Evolutionary conservation across 1,140 invertebrate genomes (phyloP), one percentile per base, ranked within the genome.

Genomic region (Papilio glaucus): DNA sequence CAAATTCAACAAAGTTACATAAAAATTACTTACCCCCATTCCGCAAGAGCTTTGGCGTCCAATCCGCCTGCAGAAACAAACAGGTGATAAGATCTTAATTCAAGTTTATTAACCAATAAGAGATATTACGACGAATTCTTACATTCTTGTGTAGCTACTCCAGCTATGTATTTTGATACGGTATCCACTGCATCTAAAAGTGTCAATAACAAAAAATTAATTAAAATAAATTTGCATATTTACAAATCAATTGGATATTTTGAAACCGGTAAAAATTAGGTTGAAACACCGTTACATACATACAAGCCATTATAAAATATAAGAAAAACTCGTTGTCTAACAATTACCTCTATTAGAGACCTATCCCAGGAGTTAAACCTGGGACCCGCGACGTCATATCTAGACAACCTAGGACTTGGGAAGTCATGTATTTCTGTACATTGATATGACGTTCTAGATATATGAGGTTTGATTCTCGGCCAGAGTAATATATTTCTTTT

Each of bases 61-160:
- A 88, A 71, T 67, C 86, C 86, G 79, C 83, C 86, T 88, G 63
- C 21, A 69, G 42, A 77, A 42, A 61, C 18, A 70, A 68, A 33
- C 29, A 21, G 42, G 24, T 21, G 53, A 26, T 6, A 60, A 12
- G 0, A 29, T 53, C 8, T 38, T 26, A 8, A 60, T 5, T 18
- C n/a, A 41, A 41, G 8, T 49, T 18, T 18, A 60, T 49, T 21
- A 60, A 41, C 29, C 62, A 53, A 9, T 1, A 53, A n/a, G 9
- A 13, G 45, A 0, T 33, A 24, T 24, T 29, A 71, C 67, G 8
- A 60, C 37, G 69, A 57, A 37, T 38, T 77, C 85, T 84, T 75
- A 86, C 86, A 80, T 72, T 87, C 81, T 29, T 80, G 72, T 41
- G 86, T 86, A 29, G 86, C 84, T 6, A 83, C 62, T 29, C 83